A percentile compares a stretch with the other conserved stretches of the same genome.
phyloP scores from a whole-genome alignment of 2,797 vertebrate species.

The Melanotaenia maccullochi region DNA sequence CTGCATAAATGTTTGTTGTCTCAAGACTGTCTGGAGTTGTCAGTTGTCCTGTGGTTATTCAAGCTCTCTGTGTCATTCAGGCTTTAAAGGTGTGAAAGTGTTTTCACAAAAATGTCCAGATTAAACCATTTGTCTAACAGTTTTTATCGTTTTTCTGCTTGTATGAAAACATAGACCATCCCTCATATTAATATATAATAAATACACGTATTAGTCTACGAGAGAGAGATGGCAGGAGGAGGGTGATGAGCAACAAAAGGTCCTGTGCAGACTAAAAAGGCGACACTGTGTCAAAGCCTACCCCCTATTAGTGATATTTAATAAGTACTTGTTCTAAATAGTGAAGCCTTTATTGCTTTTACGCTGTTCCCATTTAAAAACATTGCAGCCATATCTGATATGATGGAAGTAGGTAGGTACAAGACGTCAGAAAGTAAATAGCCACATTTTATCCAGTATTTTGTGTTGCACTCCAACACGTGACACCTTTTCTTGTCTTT shows the following conservation, averaged over 20 bases:
- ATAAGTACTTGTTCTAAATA: neutral
- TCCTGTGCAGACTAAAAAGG: no score
- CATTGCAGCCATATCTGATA: no score
- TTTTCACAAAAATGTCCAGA: conserved; percentile 45
- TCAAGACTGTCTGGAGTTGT: conserved; percentile 33
- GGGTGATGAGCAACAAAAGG: neutral
- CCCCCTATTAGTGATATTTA: neutral
- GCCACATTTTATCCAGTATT: neutral
- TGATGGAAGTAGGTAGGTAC: no score
- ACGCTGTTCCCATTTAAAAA: neutral
- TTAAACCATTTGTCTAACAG: conserved; percentile 51
- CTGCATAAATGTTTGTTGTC: conserved; percentile 27
- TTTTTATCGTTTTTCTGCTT: conserved; percentile 12
- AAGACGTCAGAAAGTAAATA: no score
- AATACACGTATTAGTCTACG: conserved; percentile 9
- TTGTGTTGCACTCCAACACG: neutral
- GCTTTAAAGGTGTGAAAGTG: conserved; percentile 21
- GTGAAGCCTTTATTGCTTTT: neutral
- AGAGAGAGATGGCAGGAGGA: neutral
- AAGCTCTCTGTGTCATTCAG: neutral
- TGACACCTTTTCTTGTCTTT: neutral
- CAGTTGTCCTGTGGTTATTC: conserved; percentile 28
- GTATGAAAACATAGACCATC: neutral
- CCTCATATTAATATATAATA: neutral
- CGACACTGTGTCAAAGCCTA: neutral